Base-by-base conservation (phyloP, 2,113 vertebrate species). In the Protomyctophum bolini region DNA sequence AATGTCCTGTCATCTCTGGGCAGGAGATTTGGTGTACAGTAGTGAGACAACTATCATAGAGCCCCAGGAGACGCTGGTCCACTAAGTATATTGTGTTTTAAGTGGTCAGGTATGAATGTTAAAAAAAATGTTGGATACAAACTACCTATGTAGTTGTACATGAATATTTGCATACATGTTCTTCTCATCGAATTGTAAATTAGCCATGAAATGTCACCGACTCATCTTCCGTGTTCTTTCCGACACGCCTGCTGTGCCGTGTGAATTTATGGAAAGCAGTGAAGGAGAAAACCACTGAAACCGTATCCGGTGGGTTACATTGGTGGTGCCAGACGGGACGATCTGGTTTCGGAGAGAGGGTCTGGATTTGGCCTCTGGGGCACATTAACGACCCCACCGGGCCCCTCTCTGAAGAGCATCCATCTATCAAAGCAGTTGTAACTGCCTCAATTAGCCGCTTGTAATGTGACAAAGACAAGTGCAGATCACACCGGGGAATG, bases 401-500 rank as follows among this genome's bases (percentile, higher is more conserved):
- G 74, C 65, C 74, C 70, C 73, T 72, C 77, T 82, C 10, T 9
- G 48, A 84, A 76, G 75, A 80, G 73, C 77, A 73, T 79, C 81
- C 84, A 81, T 91, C 82, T 79, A 81, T 87, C 79, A 77, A 66
- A 77, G 74, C 10, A 55, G 47, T 73, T 80, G 87, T 82, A 85
- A 86, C 81, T 88, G 85, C 88, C 33, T 91, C 88, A 91, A 92
- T 91, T 87, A 86, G 84, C 76, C 62, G 52, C 33, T 41, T 87
- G 68, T 86, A 88, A 89, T 80, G 82, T 83, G 86, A 82, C 88
- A 83, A 80, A 86, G 85, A 88, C 82, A 68, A 85, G 82, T 80
- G 45, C 85, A 70, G 83, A 85, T 78, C 72, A 70, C 81, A 77
- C 82, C 66, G 73, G 72, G 80, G 86, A 86, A 81, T 87, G 76